Percentiles rank a stretch among this genome's conserved stretches.
phyloP scores from a whole-genome alignment of 2,888 invertebrate species.

The Parasteatoda lunata region DNA sequence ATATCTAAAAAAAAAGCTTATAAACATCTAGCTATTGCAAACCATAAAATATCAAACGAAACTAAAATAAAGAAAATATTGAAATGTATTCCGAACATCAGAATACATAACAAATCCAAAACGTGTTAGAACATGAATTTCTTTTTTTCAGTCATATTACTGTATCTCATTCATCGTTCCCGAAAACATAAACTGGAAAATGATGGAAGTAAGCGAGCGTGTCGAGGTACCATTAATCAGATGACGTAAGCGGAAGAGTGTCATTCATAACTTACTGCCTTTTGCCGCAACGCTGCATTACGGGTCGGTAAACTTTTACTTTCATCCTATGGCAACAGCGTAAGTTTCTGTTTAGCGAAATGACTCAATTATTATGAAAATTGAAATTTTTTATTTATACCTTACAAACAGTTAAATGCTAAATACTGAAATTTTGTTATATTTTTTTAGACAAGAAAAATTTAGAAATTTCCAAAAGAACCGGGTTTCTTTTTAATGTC shows the following conservation, averaged over 20 bases:
- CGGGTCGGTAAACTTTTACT: slow-evolving; percentile 44
- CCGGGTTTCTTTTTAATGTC: too few relatives aligned
- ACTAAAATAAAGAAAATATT: too few relatives aligned
- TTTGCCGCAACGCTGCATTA: slow-evolving; percentile 28
- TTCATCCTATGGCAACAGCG: not conserved
- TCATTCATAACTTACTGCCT: slow-evolving; percentile 14
- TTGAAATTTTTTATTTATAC: too few relatives aligned
- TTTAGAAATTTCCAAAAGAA: too few relatives aligned
- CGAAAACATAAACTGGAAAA: slow-evolving; percentile 8
- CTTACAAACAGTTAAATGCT: too few relatives aligned
- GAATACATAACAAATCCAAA: too few relatives aligned
- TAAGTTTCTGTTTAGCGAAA: not conserved
- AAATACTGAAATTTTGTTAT: too few relatives aligned
- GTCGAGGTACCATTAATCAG: slow-evolving; percentile 44
- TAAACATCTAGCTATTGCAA: too few relatives aligned
- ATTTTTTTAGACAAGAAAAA: too few relatives aligned
- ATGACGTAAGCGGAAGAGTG: slow-evolving; percentile 54
- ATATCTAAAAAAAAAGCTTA: too few relatives aligned
- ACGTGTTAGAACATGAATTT: not conserved
- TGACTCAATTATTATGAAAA: not conserved
- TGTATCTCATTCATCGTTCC: not conserved
- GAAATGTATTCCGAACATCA: too few relatives aligned
- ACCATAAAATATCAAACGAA: too few relatives aligned
- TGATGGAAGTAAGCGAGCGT: slow-evolving; percentile 29
- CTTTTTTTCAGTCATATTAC: not conserved